phyloP scores from a whole-genome alignment of 2,797 vertebrate genomes.

The Bradypodion pumilum region DNA sequence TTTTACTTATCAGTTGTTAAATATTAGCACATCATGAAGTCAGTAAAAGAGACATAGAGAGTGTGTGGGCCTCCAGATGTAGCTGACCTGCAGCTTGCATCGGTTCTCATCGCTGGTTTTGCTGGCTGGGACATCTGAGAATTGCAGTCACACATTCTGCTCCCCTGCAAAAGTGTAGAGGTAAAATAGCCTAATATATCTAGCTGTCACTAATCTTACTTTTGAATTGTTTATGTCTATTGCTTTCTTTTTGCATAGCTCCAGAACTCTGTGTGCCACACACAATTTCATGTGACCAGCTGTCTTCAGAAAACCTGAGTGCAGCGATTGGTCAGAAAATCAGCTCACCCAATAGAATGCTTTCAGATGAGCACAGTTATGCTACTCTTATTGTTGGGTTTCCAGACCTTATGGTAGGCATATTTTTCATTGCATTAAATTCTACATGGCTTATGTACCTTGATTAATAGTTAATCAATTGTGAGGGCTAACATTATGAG shows the following conservation, averaged over 20 bases:
- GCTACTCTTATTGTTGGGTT: constrained; percentile 89
- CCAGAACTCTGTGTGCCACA: constrained; percentile 76
- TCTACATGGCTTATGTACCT: constrained; percentile 20
- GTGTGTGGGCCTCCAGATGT: background rate
- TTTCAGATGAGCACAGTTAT: constrained; percentile 83
- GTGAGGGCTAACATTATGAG: constrained; percentile 21
- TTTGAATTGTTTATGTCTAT: constrained; percentile 44
- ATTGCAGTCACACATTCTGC: background rate
- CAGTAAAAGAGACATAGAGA: background rate
- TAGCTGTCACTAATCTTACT: background rate
- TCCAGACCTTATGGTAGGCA: constrained; percentile 91
- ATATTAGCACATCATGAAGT: background rate
- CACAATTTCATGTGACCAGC: constrained; percentile 86
- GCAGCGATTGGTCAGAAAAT: constrained; percentile 91
- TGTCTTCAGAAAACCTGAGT: constrained; percentile 92
- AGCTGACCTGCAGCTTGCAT: background rate
- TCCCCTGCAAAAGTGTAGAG: background rate
- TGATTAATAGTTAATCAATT: constrained; percentile 8
- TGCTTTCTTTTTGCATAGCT: constrained; percentile 65
- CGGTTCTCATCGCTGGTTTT: too few relatives aligned
- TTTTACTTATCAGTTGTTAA: background rate
- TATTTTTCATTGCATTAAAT: background rate
- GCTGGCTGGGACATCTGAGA: too few relatives aligned
- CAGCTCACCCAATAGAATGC: constrained; percentile 88
- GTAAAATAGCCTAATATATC: background rate